Conservation (phyloP, 2,888 invertebrate genomes). For the Pristionchus japonicus region DNA sequence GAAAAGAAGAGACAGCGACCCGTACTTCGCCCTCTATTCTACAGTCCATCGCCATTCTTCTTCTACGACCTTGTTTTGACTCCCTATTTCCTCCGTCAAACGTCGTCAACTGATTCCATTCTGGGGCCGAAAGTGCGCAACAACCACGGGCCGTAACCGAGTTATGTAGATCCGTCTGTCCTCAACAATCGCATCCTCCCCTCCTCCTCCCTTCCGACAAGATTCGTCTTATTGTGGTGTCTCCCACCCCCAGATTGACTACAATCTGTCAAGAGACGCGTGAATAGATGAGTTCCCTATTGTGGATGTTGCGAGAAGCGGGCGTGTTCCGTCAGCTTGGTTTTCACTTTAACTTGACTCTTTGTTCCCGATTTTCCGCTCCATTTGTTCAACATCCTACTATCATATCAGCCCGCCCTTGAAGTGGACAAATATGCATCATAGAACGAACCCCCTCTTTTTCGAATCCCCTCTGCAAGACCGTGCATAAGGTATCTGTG, state of each 20-base stretch:
- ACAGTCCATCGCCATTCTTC: background rate
- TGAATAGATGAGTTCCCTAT: background rate
- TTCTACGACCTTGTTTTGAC: background rate
- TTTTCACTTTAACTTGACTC: too few species aligned
- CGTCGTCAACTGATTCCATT: background rate
- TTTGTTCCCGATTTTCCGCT: too few species aligned
- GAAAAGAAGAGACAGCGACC: too few species aligned
- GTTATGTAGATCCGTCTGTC: background rate
- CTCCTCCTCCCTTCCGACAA: background rate
- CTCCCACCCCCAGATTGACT: background rate
- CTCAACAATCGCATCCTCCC: background rate
- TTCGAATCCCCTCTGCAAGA: too few species aligned
- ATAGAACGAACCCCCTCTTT: too few species aligned
- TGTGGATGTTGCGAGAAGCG: background rate
- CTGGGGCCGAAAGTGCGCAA: background rate
- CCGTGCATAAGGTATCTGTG: too few species aligned
- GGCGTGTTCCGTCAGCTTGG: background rate
- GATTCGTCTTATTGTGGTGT: background rate
- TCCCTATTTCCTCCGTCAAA: background rate
- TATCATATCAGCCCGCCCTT: too few species aligned
- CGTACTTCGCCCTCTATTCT: too few species aligned
- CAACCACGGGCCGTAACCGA: background rate
- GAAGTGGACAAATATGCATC: too few species aligned
- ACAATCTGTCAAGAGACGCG: constrained; percentile 4
- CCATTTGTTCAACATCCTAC: too few species aligned